Conservation (phyloP, 2,797 vertebrate genomes). For the Peromyscus melanophrys region DNA sequence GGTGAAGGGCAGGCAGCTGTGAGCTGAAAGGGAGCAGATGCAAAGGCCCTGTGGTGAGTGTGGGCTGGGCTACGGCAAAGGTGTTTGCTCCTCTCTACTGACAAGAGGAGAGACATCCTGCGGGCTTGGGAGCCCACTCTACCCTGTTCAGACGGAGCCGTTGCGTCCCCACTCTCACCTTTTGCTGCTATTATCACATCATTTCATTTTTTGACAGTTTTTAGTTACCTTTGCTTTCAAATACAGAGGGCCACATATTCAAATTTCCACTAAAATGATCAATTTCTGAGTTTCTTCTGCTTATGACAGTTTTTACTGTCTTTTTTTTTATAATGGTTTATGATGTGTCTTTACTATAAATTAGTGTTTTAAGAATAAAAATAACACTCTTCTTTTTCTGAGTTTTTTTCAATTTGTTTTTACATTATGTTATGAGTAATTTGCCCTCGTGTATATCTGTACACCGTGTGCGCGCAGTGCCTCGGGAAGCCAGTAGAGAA, state of each 20-base stretch:
- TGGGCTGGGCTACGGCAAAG: neutral
- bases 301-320: slow-evolving; percentile 14
- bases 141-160: neutral
- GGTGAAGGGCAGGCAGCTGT: neutral
- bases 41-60: neutral
- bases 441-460: too few relatives aligned
- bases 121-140: neutral
- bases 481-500: neutral
- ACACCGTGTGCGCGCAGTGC: neutral
- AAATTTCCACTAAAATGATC: neutral
- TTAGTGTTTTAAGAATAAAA: slow-evolving; percentile 10
- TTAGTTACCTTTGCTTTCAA: neutral
- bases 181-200: neutral
- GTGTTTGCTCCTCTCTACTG: neutral
- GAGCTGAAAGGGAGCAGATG: neutral
- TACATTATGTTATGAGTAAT: neutral
- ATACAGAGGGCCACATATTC: neutral
- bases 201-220: neutral
- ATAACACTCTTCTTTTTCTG: neutral
- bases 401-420: neutral
- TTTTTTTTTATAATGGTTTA: slow-evolving; percentile 11
- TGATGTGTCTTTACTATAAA: neutral
- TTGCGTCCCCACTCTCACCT: neutral
- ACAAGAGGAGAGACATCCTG: too few relatives aligned
- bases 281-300: neutral